phyloP scores from a whole-genome alignment of 2,888 invertebrate genomes.

The Trisateles emortualis region DNA sequence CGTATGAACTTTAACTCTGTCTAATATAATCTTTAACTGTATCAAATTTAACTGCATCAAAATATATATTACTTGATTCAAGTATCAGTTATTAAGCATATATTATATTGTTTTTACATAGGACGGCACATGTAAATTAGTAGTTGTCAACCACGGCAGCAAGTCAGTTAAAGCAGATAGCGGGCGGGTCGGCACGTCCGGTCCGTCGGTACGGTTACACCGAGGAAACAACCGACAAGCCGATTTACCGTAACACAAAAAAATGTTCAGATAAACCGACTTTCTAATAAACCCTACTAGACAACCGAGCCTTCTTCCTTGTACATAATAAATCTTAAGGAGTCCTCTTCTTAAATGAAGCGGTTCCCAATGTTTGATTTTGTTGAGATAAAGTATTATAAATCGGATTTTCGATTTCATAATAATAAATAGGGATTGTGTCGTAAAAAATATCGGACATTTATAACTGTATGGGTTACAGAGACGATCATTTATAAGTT shows the following conservation, averaged over 20 bases:
- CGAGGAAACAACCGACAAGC: conserved; percentile 58
- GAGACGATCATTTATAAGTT: conserved; percentile 29
- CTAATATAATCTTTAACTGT: too few species aligned
- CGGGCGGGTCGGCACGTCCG: conserved; percentile 13
- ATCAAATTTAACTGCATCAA: too few species aligned
- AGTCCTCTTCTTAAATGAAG: conserved; percentile 70
- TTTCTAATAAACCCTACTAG: conserved; percentile 82
- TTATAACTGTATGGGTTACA: conserved; percentile 34
- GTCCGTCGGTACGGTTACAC: conserved; percentile 32
- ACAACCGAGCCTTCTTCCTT: conserved; percentile 76
- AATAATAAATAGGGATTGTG: conserved; percentile 44
- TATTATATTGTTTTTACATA: too few species aligned
- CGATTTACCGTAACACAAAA: conserved; percentile 83
- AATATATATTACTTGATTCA: too few species aligned
- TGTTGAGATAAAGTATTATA: conserved; percentile 48
- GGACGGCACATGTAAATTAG: too few species aligned
- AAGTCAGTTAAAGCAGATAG: conserved; percentile 14
- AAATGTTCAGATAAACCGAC: conserved; percentile 83
- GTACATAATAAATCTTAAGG: conserved; percentile 85
- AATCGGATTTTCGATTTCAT: conserved; percentile 43
- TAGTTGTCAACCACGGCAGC: neutral
- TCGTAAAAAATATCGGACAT: conserved; percentile 40
- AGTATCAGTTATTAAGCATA: too few species aligned
- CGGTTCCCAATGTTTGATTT: conserved; percentile 66
- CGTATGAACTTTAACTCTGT: too few species aligned